Evolutionary conservation across 2,113 vertebrate genomes (phyloP).

Genomic region (Epinephelus cyanopodus): DNA sequence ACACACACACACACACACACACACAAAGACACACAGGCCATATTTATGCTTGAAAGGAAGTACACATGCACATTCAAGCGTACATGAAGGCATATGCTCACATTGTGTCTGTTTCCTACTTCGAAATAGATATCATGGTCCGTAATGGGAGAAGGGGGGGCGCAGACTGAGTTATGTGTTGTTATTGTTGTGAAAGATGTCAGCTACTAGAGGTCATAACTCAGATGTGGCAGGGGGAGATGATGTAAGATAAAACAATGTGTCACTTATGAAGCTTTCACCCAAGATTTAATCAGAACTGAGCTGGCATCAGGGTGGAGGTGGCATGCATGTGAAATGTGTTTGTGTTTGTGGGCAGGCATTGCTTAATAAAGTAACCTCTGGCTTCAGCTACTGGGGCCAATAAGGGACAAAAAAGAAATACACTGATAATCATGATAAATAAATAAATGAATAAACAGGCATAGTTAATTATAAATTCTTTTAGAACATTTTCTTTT

Average conservation of each 20-base stretch:
- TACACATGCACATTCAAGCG: constrained; percentile 5
- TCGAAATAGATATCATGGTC: constrained; percentile 54
- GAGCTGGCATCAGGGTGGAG: background rate
- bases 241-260: constrained; percentile 32
- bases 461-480: background rate
- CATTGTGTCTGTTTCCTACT: constrained; percentile 61
- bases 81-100: constrained; percentile 18
- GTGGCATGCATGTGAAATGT: background rate
- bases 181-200: constrained; percentile 66
- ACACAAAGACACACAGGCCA: background rate
- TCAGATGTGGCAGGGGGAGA: constrained; percentile 33
- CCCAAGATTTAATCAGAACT: constrained; percentile 33
- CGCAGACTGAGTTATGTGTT: constrained; percentile 54
- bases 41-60: too few species aligned
- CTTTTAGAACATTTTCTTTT: background rate
- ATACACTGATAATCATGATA: background rate
- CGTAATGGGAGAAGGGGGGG: constrained; percentile 7
- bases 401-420: background rate
- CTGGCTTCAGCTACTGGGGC: background rate
- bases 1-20: background rate
- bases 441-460: constrained; percentile 1
- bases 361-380: background rate
- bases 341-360: background rate
- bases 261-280: constrained; percentile 33
- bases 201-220: constrained; percentile 49